A percentile compares a stretch with the other conserved stretches of the same genome.
Evolutionary conservation across 2,113 vertebrate species (phyloP).

Genomic region (Dipodomys ordii): DNA sequence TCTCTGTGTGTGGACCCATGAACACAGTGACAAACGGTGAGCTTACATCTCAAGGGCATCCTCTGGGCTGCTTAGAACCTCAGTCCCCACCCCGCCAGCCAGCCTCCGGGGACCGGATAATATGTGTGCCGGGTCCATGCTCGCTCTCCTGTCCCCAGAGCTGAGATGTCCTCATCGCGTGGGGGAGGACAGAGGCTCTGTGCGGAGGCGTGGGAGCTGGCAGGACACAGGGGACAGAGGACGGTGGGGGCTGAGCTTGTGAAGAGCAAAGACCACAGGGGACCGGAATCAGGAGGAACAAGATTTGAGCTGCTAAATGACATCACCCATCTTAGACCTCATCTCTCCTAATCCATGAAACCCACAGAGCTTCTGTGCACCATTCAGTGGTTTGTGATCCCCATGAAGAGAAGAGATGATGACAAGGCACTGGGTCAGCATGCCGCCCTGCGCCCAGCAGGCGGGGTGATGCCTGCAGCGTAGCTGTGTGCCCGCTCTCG

Average conservation of each 20-base stretch:
- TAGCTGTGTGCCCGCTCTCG: too few species aligned
- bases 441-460: background rate
- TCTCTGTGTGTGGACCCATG: background rate
- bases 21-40: background rate
- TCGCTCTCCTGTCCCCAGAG: background rate
- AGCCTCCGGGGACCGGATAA: background rate
- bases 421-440: background rate
- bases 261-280: background rate
- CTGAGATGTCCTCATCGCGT: background rate
- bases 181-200: slow-evolving; percentile 2
- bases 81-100: background rate
- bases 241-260: background rate
- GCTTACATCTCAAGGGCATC: background rate
- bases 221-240: background rate
- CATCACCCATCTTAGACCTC: background rate
- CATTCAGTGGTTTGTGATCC: accelerated
- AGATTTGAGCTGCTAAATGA: background rate
- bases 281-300: accelerated
- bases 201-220: background rate
- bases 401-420: background rate
- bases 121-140: slow-evolving; percentile 3
- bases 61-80: background rate
- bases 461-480: accelerated
- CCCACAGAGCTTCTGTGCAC: background rate
- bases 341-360: background rate